These are phyloP conservation scores for Dicroscelio sp. DNA, from an alignment of 2,888 invertebrate species.

Conservation along the genomic window DNA sequence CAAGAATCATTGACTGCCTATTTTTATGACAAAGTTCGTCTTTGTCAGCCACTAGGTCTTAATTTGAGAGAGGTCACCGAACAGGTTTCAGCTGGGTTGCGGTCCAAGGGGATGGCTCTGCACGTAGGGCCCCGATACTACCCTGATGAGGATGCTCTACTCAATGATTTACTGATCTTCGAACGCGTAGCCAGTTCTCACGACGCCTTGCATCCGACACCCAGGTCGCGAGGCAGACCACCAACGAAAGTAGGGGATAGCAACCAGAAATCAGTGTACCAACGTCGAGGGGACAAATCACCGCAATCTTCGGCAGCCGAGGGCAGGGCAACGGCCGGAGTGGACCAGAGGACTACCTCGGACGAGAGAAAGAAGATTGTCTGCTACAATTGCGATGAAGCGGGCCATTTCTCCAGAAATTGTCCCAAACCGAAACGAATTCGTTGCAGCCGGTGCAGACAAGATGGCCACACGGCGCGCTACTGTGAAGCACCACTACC, in stretches of 20 bases:
- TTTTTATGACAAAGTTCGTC: no score
- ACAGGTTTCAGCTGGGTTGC: conserved; percentile 16
- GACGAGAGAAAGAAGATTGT: neutral
- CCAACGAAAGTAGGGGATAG: neutral
- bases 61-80: neutral
- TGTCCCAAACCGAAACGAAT: neutral
- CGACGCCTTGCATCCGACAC: neutral
- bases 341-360: neutral
- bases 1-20: no score
- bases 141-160: neutral
- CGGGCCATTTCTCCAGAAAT: neutral
- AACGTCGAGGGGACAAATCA: neutral
- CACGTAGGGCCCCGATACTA: conserved; percentile 2
- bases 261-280: no score
- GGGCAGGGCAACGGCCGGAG: neutral
- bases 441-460: neutral
- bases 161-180: neutral
- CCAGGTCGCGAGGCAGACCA: neutral
- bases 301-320: neutral
- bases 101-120: conserved; percentile 12
- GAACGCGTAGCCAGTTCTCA: conserved; percentile 15
- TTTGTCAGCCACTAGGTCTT: conserved; percentile 29
- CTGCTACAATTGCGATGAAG: neutral
- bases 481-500: neutral
- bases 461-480: neutral